Base-by-base conservation (phyloP, 2,113 vertebrate genomes). In the Sclerurus mexicanus region DNA sequence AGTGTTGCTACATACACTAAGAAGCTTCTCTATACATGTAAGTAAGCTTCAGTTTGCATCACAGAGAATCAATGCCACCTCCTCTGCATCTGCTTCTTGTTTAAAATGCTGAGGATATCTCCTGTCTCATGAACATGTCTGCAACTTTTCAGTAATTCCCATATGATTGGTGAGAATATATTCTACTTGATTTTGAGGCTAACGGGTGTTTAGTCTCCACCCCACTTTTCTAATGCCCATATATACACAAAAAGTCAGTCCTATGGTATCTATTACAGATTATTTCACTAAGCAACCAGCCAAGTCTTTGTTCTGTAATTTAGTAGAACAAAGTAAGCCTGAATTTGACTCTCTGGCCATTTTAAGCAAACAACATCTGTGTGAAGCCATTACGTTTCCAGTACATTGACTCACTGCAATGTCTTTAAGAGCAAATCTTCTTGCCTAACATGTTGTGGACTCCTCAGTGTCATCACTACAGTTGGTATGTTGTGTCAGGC, bases 201-300 rank as follows among this genome's bases (percentile, higher is more conserved):
- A 74, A 83, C 12, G 53, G 7, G 5, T 89, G 22, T 89, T 92
- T n/a, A 81, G 63, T 77, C 73, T 89, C 67, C 59, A 52, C 63
- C 68, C 31, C 39, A 52, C 62, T 93, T 74, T 88, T 76, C 67
- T 73, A 62, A 80, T 88, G 76, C 63, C 93, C 80, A 77, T 86
- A 94, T 90, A 92, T 60, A 93, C 84, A 77, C 55, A 92, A 89
- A 53, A 85, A 83, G 17, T 64, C 31, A 66, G 71, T 69, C 25
- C 59, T 77, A 12, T 1, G 6, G 46, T 91, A 69, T 81, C 84
- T 89, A 77, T 89, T 81, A 66, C 59, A 55, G 47, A 81, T 86
- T 95, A 73, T 95, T 95, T 94, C 93, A 78, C 84, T 81, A 35
- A 94, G 77, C 56, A 91, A 63, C 68, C 69, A 78, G 87, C 84